Base-by-base conservation (phyloP, 2,113 vertebrate genomes). In the Plecturocebus donacophilus region DNA sequence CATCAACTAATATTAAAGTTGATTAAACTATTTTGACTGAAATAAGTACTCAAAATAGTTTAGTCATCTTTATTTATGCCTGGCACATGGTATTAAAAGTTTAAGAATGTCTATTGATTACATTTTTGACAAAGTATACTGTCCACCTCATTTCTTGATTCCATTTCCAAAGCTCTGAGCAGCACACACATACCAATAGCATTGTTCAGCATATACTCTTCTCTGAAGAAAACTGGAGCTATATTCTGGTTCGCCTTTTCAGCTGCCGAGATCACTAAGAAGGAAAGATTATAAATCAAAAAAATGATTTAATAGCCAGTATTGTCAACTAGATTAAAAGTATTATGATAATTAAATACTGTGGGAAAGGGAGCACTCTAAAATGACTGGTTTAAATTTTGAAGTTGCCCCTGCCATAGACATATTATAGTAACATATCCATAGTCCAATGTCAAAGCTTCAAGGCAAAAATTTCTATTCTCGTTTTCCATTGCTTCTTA, bases 201-300 rank as follows among this genome's bases (percentile, higher is more conserved):
- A 89, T 99, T 98, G 98, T 99, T 99, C 94, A 99, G 98, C 0
- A 84, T 98, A 77, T 99, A 99, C 96, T 99, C 99, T 96, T 99
- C 99, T 96, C 98, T 99, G 98, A 99, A 99, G 80, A 99, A 99
- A 96, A 99, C 98, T 94, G 98, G 95, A 10, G 90, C 0, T 10
- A 99, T 14, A 35, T 97, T 96, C 87, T 68, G n/a, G 27, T 92
- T 98, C 49, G 11, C 75, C 98, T 98, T 99, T 47, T 98, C 98
- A 0, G 99, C 99, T 61, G 99, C 99, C 90, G 98, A 97, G 58
- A 99, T 66, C 27, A 95, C 99, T 99, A 97, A 70, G 88, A 97
- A 94, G 1, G 35, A 92, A 94, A 30, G 49, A 94, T 70, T 91
- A 42, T 0, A 94, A 90, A 85, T 71, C 2, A 56, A 42, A 83